Base-by-base conservation (phyloP, 2,888 invertebrate genomes). In the Trissolcus japonicus region DNA sequence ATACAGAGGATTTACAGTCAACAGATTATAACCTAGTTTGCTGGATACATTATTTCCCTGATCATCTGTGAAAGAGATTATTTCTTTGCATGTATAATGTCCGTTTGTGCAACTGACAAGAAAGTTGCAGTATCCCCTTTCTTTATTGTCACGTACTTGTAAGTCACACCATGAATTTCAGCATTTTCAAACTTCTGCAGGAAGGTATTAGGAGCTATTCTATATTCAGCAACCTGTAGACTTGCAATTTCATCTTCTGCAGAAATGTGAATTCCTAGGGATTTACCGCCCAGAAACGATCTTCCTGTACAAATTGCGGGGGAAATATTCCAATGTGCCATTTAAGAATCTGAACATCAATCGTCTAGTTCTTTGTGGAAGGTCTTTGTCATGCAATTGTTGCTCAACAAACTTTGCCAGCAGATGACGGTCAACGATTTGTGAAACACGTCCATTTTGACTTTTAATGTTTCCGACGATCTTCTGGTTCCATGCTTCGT, bases 401-500 rank as follows among this genome's bases (percentile, higher is more conserved):
- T 57, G 4, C 14, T 66, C 66, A 9, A 66, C 1, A 13, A 66
- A 66, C 21, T 57, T 66, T n/a, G 50, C 40, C 6, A 66, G 14
- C 6, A 66, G 25, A 14, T 16, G 19, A 0, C 66, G 29, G 4
- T 40, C 19, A 40, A 66, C 66, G 21, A 66, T 66, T 57, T 66
- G 66, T 6, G 29, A 48, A 19, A 1, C 19, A 6, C 66, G 66
- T 21, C n/a, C 56, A 14, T 66, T 56, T 40, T 50, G 40, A 13
- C 50, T 57, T 9, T 48, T 16, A 11, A 66, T 21, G 50, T 66
- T 50, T 7, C 21, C 56, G 1, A 66, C 19, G 0, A 66, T 4
- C 21, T 57, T 66, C 4, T 11, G 1, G n/a, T 66, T 66, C 66
- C 56, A 57, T 4, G 56, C 48, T 66, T 66, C 57, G 9, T 55